Base-by-base conservation (phyloP, 2,113 vertebrate genomes). In the Melanotaenia duboulayi region DNA sequence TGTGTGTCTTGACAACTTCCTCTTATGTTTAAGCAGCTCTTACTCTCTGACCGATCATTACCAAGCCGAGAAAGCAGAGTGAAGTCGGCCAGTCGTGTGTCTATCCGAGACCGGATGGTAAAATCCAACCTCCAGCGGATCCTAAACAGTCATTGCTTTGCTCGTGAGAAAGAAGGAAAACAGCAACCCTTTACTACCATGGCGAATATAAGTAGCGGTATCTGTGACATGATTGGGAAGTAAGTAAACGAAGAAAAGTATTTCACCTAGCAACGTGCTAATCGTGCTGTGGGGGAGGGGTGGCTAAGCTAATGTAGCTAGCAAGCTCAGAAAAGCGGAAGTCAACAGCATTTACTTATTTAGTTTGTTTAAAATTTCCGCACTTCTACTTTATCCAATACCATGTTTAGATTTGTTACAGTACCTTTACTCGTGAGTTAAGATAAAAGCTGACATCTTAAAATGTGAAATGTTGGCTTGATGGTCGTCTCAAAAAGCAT, bases 41-140 rank as follows among this genome's bases (percentile, higher is more conserved):
- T 11, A 23, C 24, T 17, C 7, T 19, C 12, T 0, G 19, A 5
- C 1, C 46, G 66, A 19, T 65, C 87, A 91, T 40, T 88, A 67
- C 59, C 64, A 55, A 75, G 77, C 73, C 9, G 81, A 90, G 83
- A 74, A 42, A 76, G 92, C 80, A 62, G 91, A 89, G 90, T 86
- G 89, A 65, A 91, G 90, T 91, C 83, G 86, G 91, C 81, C 78
- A 68, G 83, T 89, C 93, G 91, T 91, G 87, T 91, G 90, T 90
- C 91, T 91, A 74, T 75, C 91, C 93, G 92, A 93, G 94, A 93
- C 94, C 94, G 94, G 94, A 95, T 95, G 94, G 94, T 95, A 93
- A 95, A 95, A 94, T 95, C 94, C 93, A 95, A 95, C 94, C 94
- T 95, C 92, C 94, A 95, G 94, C 94, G 94, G 90, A 95, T 95